A percentile compares a stretch with the other conserved stretches of the same genome.
Conservation (phyloP, 2,888 invertebrate genomes). For the Tryphoninae sp. region DNA sequence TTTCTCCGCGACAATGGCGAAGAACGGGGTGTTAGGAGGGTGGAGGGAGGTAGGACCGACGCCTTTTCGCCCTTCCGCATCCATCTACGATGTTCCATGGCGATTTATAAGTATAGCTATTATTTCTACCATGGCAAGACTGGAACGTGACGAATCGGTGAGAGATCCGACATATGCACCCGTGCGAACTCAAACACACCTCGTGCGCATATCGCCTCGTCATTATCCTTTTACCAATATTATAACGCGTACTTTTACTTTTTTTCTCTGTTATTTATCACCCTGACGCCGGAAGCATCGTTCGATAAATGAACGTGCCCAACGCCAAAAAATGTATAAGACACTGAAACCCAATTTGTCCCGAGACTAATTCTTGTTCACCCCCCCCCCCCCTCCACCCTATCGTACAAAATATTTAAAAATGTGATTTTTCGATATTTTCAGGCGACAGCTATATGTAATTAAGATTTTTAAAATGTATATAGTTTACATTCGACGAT, state of each 20-base stretch:
- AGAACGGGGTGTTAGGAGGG: background rate
- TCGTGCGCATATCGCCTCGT: background rate
- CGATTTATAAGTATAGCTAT: conserved; percentile 7
- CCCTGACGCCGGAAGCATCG: background rate
- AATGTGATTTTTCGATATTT: too few relatives aligned
- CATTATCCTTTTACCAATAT: background rate
- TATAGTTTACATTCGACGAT: too few relatives aligned
- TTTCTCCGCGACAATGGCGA: conserved; percentile 36
- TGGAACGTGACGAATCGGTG: conserved; percentile 38
- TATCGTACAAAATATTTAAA: too few relatives aligned
- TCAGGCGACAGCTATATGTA: too few relatives aligned
- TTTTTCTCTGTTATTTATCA: background rate
- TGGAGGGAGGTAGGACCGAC: background rate
- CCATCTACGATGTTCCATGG: conserved; percentile 6
- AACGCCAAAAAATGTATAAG: background rate
- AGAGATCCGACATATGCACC: conserved; percentile 25
- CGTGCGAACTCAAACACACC: conserved; percentile 37
- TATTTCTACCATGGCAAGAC: conserved; percentile 2
- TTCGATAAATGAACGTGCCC: background rate
- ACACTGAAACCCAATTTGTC: too few relatives aligned
- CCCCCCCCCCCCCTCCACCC: too few relatives aligned
- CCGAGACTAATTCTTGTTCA: too few relatives aligned
- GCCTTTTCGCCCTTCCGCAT: conserved; percentile 19
- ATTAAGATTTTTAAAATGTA: too few relatives aligned
- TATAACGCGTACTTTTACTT: background rate